Percentiles rank a stretch among this genome's conserved stretches.
These are phyloP conservation scores for Escarpia spicata DNA, from an alignment of 2,888 invertebrate species.

Conservation along the genomic window DNA sequence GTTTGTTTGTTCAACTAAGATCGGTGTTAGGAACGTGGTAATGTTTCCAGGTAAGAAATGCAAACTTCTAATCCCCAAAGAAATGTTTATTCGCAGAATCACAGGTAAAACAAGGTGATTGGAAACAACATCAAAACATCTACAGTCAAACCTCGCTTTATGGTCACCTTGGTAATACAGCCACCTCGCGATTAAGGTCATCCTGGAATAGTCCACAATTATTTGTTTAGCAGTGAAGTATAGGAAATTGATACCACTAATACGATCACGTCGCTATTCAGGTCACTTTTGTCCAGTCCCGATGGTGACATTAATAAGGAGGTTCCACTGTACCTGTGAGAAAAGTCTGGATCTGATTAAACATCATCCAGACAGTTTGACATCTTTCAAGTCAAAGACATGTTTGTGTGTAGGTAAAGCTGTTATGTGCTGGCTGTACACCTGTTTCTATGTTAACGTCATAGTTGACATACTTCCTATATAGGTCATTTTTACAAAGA, in stretches of 20 bases:
- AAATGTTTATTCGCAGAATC: not conserved
- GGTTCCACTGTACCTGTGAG: not conserved
- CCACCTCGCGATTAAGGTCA: too few species aligned
- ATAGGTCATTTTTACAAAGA: not conserved
- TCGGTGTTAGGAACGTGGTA: not conserved
- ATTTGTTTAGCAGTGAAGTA: too few species aligned
- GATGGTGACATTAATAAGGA: too few species aligned
- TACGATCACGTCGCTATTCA: too few species aligned
- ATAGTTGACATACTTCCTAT: not conserved
- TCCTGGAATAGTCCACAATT: too few species aligned
- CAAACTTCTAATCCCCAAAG: not conserved
- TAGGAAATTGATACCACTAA: too few species aligned
- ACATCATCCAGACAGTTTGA: not conserved
- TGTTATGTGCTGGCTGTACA: not conserved
- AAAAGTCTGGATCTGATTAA: not conserved
- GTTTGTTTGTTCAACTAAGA: not conserved
- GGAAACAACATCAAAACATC: not conserved
- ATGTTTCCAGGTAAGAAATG: not conserved
- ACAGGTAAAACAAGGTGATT: not conserved
- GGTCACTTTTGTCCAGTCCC: too few species aligned
- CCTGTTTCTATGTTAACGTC: not conserved
- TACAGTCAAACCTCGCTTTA: too few species aligned
- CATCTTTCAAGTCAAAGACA: not conserved
- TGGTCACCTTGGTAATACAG: too few species aligned
- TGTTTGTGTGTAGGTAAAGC: not conserved